Evolutionary conservation across 2,113 vertebrate genomes (phyloP).

Genomic region (Sinocyclocheilus anshuiensis): DNA sequence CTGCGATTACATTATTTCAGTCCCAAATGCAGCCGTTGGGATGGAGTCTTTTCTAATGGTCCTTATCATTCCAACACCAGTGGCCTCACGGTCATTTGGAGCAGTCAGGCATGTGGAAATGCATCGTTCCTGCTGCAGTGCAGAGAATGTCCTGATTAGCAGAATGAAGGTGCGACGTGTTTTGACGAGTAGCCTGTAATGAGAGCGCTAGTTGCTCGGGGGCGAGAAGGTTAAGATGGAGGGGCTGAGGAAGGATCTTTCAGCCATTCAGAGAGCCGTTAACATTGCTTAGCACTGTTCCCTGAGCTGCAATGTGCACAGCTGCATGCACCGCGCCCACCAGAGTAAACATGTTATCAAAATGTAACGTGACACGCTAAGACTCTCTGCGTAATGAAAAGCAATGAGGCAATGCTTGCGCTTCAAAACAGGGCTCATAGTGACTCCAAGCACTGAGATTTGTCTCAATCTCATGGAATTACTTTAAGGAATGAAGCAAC

Average conservation of each 20-base stretch:
- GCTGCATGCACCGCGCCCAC: not conserved
- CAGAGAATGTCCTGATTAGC: slow-evolving; percentile 20
- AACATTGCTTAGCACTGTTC: slow-evolving; percentile 3
- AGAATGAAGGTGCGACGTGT: not conserved
- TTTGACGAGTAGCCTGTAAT: not conserved
- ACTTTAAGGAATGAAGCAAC: slow-evolving; percentile 50
- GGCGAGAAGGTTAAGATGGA: slow-evolving; percentile 3
- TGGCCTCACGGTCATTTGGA: slow-evolving; percentile 27
- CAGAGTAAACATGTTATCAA: slow-evolving; percentile 61
- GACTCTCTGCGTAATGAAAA: slow-evolving; percentile 59
- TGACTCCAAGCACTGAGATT: slow-evolving; percentile 57
- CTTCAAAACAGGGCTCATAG: slow-evolving; percentile 30
- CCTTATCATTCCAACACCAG: slow-evolving; percentile 54
- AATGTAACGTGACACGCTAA: slow-evolving; percentile 59
- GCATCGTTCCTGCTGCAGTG: not conserved
- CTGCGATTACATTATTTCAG: slow-evolving; percentile 57
- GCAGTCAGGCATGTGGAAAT: slow-evolving; percentile 33
- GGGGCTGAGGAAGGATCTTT: not conserved
- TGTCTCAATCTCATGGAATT: slow-evolving; percentile 67
- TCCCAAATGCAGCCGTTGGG: slow-evolving; percentile 46
- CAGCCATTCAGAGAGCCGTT: not conserved
- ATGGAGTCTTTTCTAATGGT: slow-evolving; percentile 45
- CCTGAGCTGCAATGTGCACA: not conserved
- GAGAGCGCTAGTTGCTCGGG: not conserved
- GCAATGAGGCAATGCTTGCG: slow-evolving; percentile 54